These are phyloP conservation scores for Brachynemurus nebulosus DNA, from an alignment of 2,888 invertebrate genomes.

Conservation along the genomic window DNA sequence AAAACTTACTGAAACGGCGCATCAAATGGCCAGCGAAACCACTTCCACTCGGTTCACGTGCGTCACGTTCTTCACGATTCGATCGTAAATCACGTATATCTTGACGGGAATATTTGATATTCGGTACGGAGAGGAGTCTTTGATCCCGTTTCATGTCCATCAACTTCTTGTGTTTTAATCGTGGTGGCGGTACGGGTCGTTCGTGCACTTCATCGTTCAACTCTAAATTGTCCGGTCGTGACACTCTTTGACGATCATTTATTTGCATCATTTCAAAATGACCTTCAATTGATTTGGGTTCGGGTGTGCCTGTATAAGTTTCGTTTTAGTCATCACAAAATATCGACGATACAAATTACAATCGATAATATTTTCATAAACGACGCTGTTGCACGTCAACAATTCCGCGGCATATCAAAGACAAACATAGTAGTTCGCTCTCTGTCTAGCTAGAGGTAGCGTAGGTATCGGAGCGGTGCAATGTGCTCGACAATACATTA, in stretches of 20 bases:
- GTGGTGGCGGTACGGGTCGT: conserved; percentile 41
- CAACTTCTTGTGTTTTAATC: conserved; percentile 35
- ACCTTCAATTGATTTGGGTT: no score
- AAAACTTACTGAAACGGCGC: conserved; percentile 81
- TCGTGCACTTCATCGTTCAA: conserved; percentile 34
- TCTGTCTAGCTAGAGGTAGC: no score
- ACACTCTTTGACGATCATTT: conserved; percentile 23
- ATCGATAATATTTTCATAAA: no score
- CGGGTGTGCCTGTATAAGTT: no score
- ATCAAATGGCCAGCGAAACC: conserved; percentile 58
- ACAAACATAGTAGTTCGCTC: no score
- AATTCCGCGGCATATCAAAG: no score
- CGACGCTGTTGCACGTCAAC: no score
- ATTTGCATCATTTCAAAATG: no score
- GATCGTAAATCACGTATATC: conserved; percentile 27
- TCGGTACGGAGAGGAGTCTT: conserved; percentile 62
- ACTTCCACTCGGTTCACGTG: conserved; percentile 27
- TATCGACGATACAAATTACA: no score
- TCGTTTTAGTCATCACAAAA: no score
- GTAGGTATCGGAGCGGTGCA: no score
- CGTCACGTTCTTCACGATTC: conserved; percentile 21
- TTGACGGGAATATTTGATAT: conserved; percentile 46
- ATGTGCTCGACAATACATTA: no score
- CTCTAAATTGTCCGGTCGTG: conserved; percentile 50
- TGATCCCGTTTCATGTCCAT: conserved; percentile 42